These are phyloP conservation scores for Pammene fasciana DNA, from an alignment of 2,888 invertebrate genomes.

Conservation along the genomic window DNA sequence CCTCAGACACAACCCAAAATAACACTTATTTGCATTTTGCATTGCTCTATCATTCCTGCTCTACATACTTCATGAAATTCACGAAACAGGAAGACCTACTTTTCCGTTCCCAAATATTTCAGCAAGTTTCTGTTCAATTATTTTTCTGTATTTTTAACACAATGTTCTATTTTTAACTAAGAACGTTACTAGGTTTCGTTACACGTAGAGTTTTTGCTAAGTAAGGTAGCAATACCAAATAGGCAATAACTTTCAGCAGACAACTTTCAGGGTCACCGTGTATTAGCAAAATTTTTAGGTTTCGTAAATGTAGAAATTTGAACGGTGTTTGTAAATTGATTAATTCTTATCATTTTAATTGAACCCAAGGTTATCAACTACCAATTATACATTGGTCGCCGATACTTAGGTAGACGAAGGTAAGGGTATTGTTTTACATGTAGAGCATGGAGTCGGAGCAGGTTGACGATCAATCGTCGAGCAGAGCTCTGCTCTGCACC, in stretches of 20 bases:
- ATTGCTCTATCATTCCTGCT: not conserved
- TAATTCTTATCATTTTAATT: constrained; percentile 16
- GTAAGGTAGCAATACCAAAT: not conserved
- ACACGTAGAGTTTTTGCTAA: not conserved
- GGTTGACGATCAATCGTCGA: constrained; percentile 72
- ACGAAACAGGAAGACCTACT: constrained; percentile 18
- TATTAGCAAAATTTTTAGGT: constrained; percentile 8
- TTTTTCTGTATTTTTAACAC: constrained; percentile 20
- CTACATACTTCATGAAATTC: constrained; percentile 10
- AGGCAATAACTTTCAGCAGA: constrained; percentile 17
- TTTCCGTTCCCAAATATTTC: constrained; percentile 10
- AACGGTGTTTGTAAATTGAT: not conserved
- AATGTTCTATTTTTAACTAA: constrained; percentile 17
- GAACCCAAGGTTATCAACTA: constrained; percentile 8
- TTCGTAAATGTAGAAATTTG: constrained; percentile 12
- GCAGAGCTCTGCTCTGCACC: constrained; percentile 55
- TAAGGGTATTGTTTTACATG: constrained; percentile 21
- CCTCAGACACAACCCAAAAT: not conserved
- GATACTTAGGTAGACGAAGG: not conserved
- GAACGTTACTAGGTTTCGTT: constrained; percentile 10
- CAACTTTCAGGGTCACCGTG: constrained; percentile 19
- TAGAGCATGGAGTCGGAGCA: constrained; percentile 44
- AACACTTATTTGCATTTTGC: constrained; percentile 5
- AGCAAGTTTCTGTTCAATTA: constrained; percentile 4
- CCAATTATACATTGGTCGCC: not conserved